Evolutionary conservation across 1,140 invertebrate genomes (phyloP), one percentile per base, ranked within the genome.

Genomic region (Branchinecta lindahli): DNA sequence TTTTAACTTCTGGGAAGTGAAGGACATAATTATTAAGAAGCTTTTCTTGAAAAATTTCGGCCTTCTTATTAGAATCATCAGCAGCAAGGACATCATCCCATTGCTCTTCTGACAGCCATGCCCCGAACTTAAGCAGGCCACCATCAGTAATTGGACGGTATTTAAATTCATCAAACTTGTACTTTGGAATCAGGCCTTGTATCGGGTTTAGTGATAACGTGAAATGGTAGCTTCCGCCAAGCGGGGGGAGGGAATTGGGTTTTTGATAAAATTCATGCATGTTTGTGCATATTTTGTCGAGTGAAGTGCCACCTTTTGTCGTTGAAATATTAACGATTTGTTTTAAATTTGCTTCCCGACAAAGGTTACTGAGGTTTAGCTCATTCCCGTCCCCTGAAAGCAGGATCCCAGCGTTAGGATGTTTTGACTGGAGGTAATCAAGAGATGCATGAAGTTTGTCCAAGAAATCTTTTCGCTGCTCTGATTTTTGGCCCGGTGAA

Each of bases 41-140:
- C 18, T 61, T 61, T 61, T 61, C 52, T 61, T 61, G 52, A 61
- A 61, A 61, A 61, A 61, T 61, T 61, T 61, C 52, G 52, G 52
- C 52, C 18, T 61, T 61, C 52, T 61, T 61, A 15, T 61, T 61
- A 15, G 52, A 61, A 15, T 61, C 52, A 20, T 61, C 52, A 20
- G 52, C 52, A 61, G 52, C 52, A 61, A 61, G 18, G 12, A 61
- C 52, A 61, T 61, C 12, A 15, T 61, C 52, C 52, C 52, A 61
- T 61, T 61, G 52, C 18, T 61, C 52, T 6, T 61, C 52, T 61
- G 52, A 61, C 12, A 61, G 52, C 52, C 52, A 61, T 61, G 52
- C 18, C 12, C 52, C 18, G 6, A 61, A 61, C 12, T 61, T 61
- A 20, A 61, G 52, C 18, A 61, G 12, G 52, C 18, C 33, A 33